These are phyloP conservation scores for Anguilla japonica DNA, from an alignment of 2,113 vertebrate genomes.

Conservation along the genomic window DNA sequence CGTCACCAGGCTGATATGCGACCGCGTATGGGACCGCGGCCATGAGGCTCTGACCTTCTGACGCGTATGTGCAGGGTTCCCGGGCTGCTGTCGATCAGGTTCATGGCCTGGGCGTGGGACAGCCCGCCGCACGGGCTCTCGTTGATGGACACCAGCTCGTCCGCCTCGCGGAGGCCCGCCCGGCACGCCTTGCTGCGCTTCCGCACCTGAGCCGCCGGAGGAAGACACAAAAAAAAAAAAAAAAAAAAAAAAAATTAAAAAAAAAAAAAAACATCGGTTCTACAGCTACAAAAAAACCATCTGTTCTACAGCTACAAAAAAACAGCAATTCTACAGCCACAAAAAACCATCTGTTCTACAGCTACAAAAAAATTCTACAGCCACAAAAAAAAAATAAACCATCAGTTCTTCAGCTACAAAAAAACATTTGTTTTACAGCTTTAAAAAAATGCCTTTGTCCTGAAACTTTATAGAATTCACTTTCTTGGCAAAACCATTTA, in stretches of 20 bases:
- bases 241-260: not conserved
- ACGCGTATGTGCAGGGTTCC: conserved; percentile 79
- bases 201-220: conserved; percentile 77
- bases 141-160: conserved; percentile 90
- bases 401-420: no score
- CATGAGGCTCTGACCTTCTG: conserved; percentile 76
- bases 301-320: no score
- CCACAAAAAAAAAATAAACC: no score
- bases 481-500: not conserved
- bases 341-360: no score
- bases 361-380: no score
- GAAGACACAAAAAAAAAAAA: conserved; percentile 5
- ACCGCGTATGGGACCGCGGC: not conserved
- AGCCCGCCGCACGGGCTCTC: conserved; percentile 81
- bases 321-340: no score
- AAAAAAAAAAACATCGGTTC: not conserved
- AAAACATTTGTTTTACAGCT: no score
- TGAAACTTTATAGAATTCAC: no score
- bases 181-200: conserved; percentile 95
- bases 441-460: no score
- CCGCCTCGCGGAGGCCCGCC: conserved; percentile 86
- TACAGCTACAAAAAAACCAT: no score
- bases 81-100: conserved; percentile 85
- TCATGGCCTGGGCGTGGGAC: conserved; percentile 93
- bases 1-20: not conserved